Conservation (phyloP, 2,113 vertebrate species). For the Vulpes vulpes region DNA sequence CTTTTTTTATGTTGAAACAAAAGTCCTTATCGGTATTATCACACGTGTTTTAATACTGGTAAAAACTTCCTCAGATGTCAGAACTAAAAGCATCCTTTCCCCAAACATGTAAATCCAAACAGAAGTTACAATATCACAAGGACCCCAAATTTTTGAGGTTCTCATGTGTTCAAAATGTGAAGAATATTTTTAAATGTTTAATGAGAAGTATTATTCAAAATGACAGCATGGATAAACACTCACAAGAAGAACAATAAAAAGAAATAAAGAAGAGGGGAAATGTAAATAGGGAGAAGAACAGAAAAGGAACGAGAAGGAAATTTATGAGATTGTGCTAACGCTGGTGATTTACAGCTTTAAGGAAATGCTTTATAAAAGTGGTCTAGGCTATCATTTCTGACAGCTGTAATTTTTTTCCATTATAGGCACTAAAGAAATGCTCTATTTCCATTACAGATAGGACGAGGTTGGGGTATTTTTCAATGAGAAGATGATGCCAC, state of each 20-base stretch:
- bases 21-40: conserved; percentile 14
- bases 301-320: conserved; percentile 40
- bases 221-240: conserved; percentile 56
- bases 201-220: conserved; percentile 65
- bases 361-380: conserved; percentile 53
- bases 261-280: neutral
- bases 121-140: neutral
- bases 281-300: conserved; percentile 37
- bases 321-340: conserved; percentile 10
- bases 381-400: conserved; percentile 61
- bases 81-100: neutral
- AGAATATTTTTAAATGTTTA: conserved; percentile 51
- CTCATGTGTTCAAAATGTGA: conserved; percentile 47
- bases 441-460: conserved; percentile 58
- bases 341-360: conserved; percentile 58
- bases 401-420: conserved; percentile 63
- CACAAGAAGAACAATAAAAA: conserved; percentile 45
- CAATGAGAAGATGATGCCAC: conserved; percentile 3
- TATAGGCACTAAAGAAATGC: conserved; percentile 48
- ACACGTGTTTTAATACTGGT: conserved; percentile 5
- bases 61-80: conserved; percentile 1
- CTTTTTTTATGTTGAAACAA: conserved; percentile 38
- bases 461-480: conserved; percentile 56
- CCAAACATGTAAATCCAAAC: conserved; percentile 42
- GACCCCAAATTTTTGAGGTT: neutral